phyloP scores from a whole-genome alignment of 2,888 invertebrate species.

The Camptogramma bilineatum region DNA sequence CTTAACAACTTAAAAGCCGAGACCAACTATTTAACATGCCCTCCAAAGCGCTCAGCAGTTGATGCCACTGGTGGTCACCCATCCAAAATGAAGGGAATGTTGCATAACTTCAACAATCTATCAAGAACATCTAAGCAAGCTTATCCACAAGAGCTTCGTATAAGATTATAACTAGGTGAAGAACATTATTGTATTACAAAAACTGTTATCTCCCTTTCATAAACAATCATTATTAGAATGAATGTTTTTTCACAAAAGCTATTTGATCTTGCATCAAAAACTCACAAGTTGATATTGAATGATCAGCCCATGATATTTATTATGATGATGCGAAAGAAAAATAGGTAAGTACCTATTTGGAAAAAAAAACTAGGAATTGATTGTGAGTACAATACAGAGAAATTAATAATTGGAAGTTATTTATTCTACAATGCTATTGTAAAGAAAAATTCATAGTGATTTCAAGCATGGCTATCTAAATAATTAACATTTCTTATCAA shows the following conservation, averaged over 20 bases:
- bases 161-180: too few relatives aligned
- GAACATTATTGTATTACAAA: neutral
- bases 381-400: too few relatives aligned
- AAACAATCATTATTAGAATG: conserved; percentile 75
- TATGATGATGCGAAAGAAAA: conserved; percentile 70
- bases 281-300: conserved; percentile 66
- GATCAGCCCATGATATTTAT: conserved; percentile 70
- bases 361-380: neutral
- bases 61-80: too few relatives aligned
- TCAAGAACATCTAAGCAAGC: too few relatives aligned
- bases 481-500: conserved; percentile 19
- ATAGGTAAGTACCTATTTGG: neutral
- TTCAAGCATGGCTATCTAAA: neutral
- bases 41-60: too few relatives aligned
- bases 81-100: too few relatives aligned
- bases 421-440: too few relatives aligned
- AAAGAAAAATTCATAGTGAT: neutral
- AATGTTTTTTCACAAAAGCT: conserved; percentile 78
- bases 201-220: conserved; percentile 76
- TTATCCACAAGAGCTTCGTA: too few relatives aligned
- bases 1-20: too few relatives aligned
- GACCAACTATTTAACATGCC: too few relatives aligned
- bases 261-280: conserved; percentile 73
- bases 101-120: too few relatives aligned
- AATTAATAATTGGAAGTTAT: too few relatives aligned